Base-by-base conservation (phyloP, 2,888 invertebrate species). In the Volucella bombylans region DNA sequence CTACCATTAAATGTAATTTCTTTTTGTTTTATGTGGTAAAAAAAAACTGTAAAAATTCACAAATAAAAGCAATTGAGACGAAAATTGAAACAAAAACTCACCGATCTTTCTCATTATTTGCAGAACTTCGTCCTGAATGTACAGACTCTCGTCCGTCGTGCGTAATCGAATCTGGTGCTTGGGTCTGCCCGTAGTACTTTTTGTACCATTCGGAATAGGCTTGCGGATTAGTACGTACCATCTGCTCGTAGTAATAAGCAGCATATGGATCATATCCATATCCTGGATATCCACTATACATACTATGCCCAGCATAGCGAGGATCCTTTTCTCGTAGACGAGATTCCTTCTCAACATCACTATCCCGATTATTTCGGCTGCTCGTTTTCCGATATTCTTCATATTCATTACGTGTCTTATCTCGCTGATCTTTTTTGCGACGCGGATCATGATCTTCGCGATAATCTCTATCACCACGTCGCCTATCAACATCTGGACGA, bases 51-150 rank as follows among this genome's bases (percentile, higher is more conserved):
- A 72, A 64, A 78, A 57, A 62, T 55, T 23, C 54, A 71, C 59
- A 72, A 59, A 62, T 31, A 47, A 41, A 62, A 69, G 43, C 38
- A 43, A 47, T 14, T 54, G 12, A 0, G 15, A 39, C 12, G 10
- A n/a, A 31, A 12, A 8, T 18, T n/a, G 11, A 55, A 57, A 55
- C 4, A 45, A 49, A 49, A 78, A 93, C 93, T 90, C 92, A 94
- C 92, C 95, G 93, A 87, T 94, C 93, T 88, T 93, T 94, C 54
- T 95, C 96, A 90, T 95, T 95, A 74, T 90, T 89, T 87, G 95
- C 94, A 82, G 96, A 96, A 92, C 96, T 96, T 87, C 96, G 94
- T 59, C 96, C 97, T 15, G 96, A 96, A 92, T 96, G 96, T 69
- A 96, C 95, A 88, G 96, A 96, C 86, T 94, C 95, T 87, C 96